phyloP scores from a whole-genome alignment of 2,113 vertebrate species.

The Panthera uncia region DNA sequence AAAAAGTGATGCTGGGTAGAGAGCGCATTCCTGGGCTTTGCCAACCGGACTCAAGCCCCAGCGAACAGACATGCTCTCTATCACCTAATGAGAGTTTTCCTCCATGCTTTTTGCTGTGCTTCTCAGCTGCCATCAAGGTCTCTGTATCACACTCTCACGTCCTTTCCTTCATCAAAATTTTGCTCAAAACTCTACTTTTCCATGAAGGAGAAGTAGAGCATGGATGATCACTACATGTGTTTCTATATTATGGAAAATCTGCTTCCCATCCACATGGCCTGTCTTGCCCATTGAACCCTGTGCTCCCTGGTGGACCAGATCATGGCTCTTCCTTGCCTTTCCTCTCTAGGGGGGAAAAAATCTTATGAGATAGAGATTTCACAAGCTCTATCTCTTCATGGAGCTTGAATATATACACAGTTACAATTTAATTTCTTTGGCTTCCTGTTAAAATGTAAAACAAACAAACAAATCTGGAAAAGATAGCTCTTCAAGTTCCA shows the following conservation, averaged over 20 bases:
- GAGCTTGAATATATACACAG: not conserved
- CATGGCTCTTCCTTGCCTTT: not conserved
- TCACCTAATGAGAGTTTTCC: accelerated
- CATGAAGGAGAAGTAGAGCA: not conserved
- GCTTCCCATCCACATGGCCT: not conserved
- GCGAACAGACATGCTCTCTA: not conserved
- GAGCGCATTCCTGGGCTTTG: not conserved
- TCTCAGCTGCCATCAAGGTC: too few relatives aligned
- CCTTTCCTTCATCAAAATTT: not conserved
- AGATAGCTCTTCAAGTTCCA: not conserved
- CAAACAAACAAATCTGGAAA: not conserved
- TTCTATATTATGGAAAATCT: not conserved
- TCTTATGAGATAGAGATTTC: not conserved
- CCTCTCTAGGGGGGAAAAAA: not conserved
- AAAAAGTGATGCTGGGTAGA: not conserved
- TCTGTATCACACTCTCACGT: not conserved
- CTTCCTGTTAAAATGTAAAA: not conserved
- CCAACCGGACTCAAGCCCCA: not conserved
- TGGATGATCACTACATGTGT: accelerated
- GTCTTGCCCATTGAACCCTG: not conserved
- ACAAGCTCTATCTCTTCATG: not conserved
- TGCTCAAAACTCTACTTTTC: not conserved
- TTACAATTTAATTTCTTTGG: not conserved
- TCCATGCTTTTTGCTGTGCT: not conserved
- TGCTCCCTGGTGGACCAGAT: not conserved